Conservation (phyloP, 2,888 invertebrate genomes). For the Lithophane leautieri region DNA sequence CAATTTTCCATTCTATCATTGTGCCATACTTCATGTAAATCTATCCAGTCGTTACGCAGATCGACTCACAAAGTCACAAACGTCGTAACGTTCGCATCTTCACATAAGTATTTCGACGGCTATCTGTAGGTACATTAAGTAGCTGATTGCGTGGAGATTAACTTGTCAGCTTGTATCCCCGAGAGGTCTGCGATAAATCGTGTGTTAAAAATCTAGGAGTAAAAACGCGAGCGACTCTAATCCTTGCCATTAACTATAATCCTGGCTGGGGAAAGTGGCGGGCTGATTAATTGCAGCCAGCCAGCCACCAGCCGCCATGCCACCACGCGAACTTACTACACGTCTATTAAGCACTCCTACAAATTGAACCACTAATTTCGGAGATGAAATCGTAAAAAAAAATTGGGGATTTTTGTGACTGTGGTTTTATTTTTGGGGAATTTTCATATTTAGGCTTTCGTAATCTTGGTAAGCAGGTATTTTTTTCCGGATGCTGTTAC, state of each 20-base stretch:
- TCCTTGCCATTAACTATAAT: conserved; percentile 80
- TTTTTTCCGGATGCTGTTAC: neutral
- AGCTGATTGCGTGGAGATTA: conserved; percentile 60
- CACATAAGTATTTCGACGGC: conserved; percentile 23
- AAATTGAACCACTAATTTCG: conserved; percentile 48
- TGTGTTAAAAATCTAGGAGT: conserved; percentile 73
- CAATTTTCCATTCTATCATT: neutral
- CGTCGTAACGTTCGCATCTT: conserved; percentile 17
- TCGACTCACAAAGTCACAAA: conserved; percentile 26
- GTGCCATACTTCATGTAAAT: conserved; percentile 24
- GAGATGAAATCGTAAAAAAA: conserved; percentile 32
- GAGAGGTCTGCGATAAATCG: conserved; percentile 70
- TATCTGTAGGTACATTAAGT: conserved; percentile 51
- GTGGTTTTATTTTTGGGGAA: neutral
- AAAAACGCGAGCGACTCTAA: conserved; percentile 74
- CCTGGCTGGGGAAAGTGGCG: conserved; percentile 74
- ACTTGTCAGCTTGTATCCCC: conserved; percentile 59
- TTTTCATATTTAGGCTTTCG: neutral
- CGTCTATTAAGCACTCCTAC: conserved; percentile 53
- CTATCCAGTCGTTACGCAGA: conserved; percentile 25
- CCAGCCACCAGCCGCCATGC: conserved; percentile 35
- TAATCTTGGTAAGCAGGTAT: neutral
- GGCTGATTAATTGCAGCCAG: conserved; percentile 77
- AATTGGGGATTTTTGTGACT: neutral
- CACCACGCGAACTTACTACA: conserved; percentile 46